phyloP scores from a whole-genome alignment of 1,140 invertebrate species.

The Drosophila pandora region DNA sequence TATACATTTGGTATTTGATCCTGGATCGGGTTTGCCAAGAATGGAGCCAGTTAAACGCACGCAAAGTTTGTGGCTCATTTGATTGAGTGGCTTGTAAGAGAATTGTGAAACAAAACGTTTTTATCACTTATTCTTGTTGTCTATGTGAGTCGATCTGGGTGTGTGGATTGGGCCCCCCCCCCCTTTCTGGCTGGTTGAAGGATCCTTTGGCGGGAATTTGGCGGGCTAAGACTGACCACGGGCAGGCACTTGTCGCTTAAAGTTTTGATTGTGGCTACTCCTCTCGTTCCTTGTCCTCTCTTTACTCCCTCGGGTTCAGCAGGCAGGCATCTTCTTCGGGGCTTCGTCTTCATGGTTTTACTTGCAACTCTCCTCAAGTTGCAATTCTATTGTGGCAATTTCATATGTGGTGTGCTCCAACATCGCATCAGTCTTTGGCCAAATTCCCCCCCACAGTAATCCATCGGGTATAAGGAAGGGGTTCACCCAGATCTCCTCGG shows the following conservation, averaged over 20 bases:
- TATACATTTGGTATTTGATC: not conserved
- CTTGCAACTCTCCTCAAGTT: constrained; percentile 16
- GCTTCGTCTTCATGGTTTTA: constrained; percentile 43
- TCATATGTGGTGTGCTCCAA: constrained; percentile 40
- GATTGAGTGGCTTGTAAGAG: constrained; percentile 72
- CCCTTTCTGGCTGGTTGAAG: constrained; percentile 7
- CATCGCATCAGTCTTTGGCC: constrained; percentile 4
- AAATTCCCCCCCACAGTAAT: not conserved
- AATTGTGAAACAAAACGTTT: constrained; percentile 73
- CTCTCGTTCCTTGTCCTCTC: constrained; percentile 12
- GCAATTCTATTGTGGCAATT: constrained; percentile 53
- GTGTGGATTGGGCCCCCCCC: constrained; percentile 3
- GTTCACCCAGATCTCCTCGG: constrained; percentile 47
- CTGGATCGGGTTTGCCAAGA: constrained; percentile 30
- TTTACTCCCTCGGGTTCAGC: constrained; percentile 40
- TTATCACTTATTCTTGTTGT: constrained; percentile 78
- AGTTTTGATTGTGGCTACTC: constrained; percentile 49
- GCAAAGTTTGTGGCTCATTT: constrained; percentile 61
- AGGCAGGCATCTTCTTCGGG: constrained; percentile 56
- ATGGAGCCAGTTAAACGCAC: constrained; percentile 71
- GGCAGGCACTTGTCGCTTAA: constrained; percentile 30
- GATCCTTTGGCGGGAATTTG: not conserved
- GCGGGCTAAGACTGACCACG: not conserved
- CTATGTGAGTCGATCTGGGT: constrained; percentile 34
- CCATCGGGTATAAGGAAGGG: constrained; percentile 1